phyloP scores from a whole-genome alignment of 2,797 vertebrate genomes.

The Anguilla anguilla region DNA sequence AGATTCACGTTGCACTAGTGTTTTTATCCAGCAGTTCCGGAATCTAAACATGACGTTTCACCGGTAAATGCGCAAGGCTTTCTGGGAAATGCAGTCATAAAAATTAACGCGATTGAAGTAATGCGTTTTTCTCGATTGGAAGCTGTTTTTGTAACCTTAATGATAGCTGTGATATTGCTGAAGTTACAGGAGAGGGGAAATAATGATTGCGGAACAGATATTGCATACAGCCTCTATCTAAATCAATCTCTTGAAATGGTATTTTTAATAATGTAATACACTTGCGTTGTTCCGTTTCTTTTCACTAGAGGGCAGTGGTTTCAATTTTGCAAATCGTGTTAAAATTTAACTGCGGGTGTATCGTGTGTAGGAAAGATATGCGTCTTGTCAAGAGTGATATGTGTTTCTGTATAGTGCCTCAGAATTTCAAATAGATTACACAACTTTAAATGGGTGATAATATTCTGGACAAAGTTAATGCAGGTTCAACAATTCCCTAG shows the following conservation, averaged over 20 bases:
- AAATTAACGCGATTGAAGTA: neutral
- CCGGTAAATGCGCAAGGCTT: neutral
- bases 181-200: neutral
- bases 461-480: too few relatives aligned
- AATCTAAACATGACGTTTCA: conserved; percentile 33
- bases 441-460: neutral
- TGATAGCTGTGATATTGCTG: neutral
- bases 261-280: neutral
- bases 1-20: conserved; percentile 30
- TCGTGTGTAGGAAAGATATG: too few relatives aligned
- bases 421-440: too few relatives aligned
- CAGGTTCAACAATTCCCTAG: too few relatives aligned
- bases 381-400: neutral
- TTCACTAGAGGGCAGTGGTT: neutral
- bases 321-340: neutral
- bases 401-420: too few relatives aligned
- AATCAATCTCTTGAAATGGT: neutral
- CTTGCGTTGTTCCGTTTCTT: neutral
- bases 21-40: conserved; percentile 48
- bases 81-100: conserved; percentile 50
- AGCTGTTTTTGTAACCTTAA: neutral
- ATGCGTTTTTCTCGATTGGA: neutral
- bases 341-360: too few relatives aligned
- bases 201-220: neutral
- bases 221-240: neutral